Conservation (phyloP, 2,113 vertebrate genomes). For the Perca fluviatilis region DNA sequence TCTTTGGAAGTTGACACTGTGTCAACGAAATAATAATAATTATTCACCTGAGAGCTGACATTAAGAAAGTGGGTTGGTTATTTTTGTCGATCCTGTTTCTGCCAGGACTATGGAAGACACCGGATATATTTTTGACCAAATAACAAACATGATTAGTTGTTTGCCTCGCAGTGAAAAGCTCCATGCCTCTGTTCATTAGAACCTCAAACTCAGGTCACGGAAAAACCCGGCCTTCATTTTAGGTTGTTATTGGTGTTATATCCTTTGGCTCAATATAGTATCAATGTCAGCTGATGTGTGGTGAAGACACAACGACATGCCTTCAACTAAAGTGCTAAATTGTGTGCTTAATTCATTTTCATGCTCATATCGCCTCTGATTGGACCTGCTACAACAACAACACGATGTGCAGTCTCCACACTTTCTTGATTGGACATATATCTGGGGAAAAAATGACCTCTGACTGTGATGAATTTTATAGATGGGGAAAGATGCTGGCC, state of each 20-base stretch:
- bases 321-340: slow-evolving; percentile 67
- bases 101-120: background rate
- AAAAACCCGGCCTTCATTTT: slow-evolving; percentile 27
- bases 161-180: slow-evolving; percentile 22
- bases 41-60: slow-evolving; percentile 26
- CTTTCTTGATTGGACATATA: slow-evolving; percentile 64
- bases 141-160: slow-evolving; percentile 14
- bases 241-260: slow-evolving; percentile 58
- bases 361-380: slow-evolving; percentile 59
- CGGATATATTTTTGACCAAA: slow-evolving; percentile 13
- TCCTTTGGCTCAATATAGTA: slow-evolving; percentile 48
- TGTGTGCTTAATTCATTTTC: slow-evolving; percentile 72
- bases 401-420: slow-evolving; percentile 41
- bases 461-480: slow-evolving; percentile 54
- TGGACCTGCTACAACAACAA: slow-evolving; percentile 49
- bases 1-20: slow-evolving; percentile 32
- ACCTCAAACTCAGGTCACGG: slow-evolving; percentile 21
- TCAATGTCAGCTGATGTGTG: slow-evolving; percentile 73
- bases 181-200: slow-evolving; percentile 44
- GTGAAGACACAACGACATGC: slow-evolving; percentile 59
- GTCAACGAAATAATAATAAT: slow-evolving; percentile 33
- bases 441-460: slow-evolving; percentile 27
- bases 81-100: background rate
- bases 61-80: slow-evolving; percentile 20
- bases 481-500: slow-evolving; percentile 35